Evolutionary conservation across 1,140 invertebrate genomes (phyloP).

Genomic region (Zaprionus kolodkinae): DNA sequence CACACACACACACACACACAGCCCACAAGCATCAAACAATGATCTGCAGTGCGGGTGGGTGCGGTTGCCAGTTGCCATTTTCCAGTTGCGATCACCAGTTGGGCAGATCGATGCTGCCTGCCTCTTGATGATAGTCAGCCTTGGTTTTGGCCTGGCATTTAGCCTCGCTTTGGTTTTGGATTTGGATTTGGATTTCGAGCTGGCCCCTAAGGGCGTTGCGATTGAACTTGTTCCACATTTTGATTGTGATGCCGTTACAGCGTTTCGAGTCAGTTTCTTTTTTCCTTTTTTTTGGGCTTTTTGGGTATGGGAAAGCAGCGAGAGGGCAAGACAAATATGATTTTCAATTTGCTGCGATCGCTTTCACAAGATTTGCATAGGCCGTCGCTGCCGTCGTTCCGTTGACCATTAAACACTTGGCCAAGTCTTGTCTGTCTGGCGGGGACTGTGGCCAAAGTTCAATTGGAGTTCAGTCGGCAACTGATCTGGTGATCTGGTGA

Average conservation of each 20-base stretch:
- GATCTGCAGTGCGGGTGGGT: constrained; percentile 59
- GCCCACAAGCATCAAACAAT: constrained; percentile 63
- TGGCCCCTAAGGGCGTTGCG: constrained; percentile 65
- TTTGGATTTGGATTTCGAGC: constrained; percentile 10
- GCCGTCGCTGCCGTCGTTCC: constrained; percentile 15
- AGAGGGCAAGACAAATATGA: constrained; percentile 72
- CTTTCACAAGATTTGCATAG: constrained; percentile 76
- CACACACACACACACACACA: constrained; percentile 46
- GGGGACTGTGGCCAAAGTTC: constrained; percentile 59
- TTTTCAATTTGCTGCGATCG: constrained; percentile 74
- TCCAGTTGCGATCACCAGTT: constrained; percentile 31
- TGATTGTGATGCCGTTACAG: constrained; percentile 72
- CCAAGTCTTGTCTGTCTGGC: background rate
- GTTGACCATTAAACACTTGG: constrained; percentile 69
- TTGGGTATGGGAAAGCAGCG: constrained; percentile 24
- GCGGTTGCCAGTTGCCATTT: constrained; percentile 18
- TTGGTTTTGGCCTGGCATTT: constrained; percentile 33
- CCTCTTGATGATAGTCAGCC: constrained; percentile 63
- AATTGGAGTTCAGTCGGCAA: constrained; percentile 53
- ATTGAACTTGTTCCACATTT: constrained; percentile 83
- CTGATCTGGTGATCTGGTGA: background rate
- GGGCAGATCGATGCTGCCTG: constrained; percentile 64
- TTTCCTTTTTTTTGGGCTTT: background rate
- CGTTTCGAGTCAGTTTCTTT: constrained; percentile 6
- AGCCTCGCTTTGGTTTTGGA: constrained; percentile 11